Evolutionary conservation across 2,113 vertebrate genomes (phyloP).

Genomic region (Cnemophilus loriae): DNA sequence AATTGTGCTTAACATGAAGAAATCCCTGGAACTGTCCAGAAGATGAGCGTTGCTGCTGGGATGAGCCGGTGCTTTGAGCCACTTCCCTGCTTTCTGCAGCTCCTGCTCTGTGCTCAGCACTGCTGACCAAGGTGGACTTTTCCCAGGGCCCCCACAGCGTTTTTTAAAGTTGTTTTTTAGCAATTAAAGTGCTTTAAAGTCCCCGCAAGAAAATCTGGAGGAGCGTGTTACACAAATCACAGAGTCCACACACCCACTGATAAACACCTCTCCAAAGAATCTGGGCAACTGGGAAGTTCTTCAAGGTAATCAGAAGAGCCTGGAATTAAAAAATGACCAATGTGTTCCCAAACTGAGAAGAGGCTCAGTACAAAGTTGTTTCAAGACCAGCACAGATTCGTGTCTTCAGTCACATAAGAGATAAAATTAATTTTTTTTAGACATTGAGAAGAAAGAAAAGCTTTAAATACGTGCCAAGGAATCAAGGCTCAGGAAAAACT

Average conservation of each 20-base stretch:
- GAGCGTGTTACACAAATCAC: background rate
- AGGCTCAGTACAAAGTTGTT: background rate
- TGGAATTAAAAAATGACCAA: background rate
- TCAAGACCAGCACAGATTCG: background rate
- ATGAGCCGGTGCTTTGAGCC: background rate
- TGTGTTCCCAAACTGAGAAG: background rate
- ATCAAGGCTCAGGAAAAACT: background rate
- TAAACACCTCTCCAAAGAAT: background rate
- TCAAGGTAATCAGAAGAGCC: background rate
- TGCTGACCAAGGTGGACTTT: background rate
- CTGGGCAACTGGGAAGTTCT: background rate
- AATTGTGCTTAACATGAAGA: background rate
- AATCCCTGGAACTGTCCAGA: background rate
- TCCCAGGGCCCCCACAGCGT: background rate
- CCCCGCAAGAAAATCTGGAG: background rate
- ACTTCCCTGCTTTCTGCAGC: background rate
- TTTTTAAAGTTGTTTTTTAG: background rate
- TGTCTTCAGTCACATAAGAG: background rate
- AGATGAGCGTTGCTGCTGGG: rapidly evolving
- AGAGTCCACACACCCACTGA: background rate
- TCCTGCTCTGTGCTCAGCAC: background rate
- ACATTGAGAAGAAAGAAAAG: background rate
- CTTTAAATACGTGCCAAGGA: background rate
- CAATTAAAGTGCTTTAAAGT: background rate
- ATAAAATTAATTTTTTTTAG: background rate